Evolutionary conservation across 2,113 vertebrate species (phyloP).

Genomic region (Eretmochelys imbricata): DNA sequence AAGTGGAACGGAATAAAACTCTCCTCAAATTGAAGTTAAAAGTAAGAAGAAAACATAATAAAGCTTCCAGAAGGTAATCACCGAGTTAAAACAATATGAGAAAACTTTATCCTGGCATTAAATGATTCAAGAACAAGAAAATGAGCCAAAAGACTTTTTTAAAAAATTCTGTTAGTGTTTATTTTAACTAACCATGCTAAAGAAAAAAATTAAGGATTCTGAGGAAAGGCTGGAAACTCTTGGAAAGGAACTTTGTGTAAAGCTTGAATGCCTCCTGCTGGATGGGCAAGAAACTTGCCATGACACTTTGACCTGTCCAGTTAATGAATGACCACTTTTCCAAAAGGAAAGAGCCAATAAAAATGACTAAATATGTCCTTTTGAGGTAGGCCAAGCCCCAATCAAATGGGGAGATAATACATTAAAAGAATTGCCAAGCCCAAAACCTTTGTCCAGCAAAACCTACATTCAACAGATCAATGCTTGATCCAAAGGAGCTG

Average conservation of each 20-base stretch:
- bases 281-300: background rate
- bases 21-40: background rate
- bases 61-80: background rate
- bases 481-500: background rate
- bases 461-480: background rate
- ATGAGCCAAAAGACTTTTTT: background rate
- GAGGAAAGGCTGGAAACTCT: background rate
- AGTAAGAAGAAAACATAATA: background rate
- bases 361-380: background rate
- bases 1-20: background rate
- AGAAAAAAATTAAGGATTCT: background rate
- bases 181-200: background rate
- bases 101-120: background rate
- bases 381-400: background rate
- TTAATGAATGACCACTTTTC: background rate
- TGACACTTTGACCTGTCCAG: background rate
- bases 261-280: background rate
- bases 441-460: too few relatives aligned
- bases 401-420: background rate
- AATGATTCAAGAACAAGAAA: background rate
- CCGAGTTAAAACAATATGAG: background rate
- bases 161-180: background rate
- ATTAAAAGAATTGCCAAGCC: background rate
- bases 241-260: background rate
- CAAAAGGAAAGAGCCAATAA: background rate